A percentile compares a stretch with the other conserved stretches of the same genome.
Evolutionary conservation across 2,797 vertebrate genomes (phyloP).

Genomic region (Anguilla anguilla): DNA sequence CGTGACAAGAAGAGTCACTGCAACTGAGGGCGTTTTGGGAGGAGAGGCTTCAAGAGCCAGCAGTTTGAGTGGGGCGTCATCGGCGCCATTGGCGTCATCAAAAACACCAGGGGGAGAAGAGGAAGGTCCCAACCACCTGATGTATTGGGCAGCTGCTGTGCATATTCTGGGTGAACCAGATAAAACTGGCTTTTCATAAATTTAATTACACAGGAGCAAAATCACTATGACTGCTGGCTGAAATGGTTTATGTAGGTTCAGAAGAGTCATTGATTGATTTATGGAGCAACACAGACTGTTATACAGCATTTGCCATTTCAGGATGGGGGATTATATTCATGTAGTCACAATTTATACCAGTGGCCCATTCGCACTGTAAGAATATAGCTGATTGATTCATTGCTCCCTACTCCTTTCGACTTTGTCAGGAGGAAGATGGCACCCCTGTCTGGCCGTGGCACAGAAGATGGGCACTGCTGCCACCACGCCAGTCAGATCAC

Average conservation of each 20-base stretch:
- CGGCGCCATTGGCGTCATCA: background rate
- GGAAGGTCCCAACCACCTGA: background rate
- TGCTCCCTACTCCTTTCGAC: background rate
- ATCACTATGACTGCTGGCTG: background rate
- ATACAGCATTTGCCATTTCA: background rate
- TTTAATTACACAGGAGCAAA: background rate
- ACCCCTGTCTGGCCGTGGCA: background rate
- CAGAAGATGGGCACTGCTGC: background rate
- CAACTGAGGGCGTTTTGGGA: background rate
- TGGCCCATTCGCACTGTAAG: background rate
- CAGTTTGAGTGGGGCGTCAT: background rate
- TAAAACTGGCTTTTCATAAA: background rate
- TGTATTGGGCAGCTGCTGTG: background rate
- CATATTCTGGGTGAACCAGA: background rate
- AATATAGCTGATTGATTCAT: background rate
- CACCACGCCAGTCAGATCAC: conserved; percentile 14
- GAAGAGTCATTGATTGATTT: background rate
- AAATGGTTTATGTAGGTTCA: background rate
- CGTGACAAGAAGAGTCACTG: background rate
- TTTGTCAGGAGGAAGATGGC: background rate
- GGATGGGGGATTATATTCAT: background rate
- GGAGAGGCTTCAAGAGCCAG: background rate
- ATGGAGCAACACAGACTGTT: background rate
- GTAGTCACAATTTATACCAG: background rate
- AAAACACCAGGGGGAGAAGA: background rate